Base-by-base conservation (phyloP, 2,113 vertebrate genomes). In the Amphilophus citrinellus region DNA sequence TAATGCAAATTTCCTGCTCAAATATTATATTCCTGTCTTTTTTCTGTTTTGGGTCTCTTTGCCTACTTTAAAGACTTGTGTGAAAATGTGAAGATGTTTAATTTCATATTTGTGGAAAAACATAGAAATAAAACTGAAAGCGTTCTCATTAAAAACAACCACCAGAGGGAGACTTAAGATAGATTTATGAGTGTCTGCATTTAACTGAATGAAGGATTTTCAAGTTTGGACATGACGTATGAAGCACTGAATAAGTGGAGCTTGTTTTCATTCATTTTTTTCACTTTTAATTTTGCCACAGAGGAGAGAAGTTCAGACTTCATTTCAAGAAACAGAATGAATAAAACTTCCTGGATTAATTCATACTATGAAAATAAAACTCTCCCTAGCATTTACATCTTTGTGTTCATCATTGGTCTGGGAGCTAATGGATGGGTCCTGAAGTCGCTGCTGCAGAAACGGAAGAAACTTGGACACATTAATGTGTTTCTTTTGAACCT, bases 401-500 rank as follows among this genome's bases (percentile, higher is more conserved):
- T 2, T 0, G 96, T 95, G 3, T 96, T 96, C 73, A 79, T 96
- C 0, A 20, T 96, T 53, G 97, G 97, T 20, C 86, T 97, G 50
- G 22, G n/a, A 6, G 94, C 95, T 3, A 97, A 98, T 2, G 90
- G 32, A 6, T 95, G 85, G 59, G 95, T 94, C 11, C 7, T 95
- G 2, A 94, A 86, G 77, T 86, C 83, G 8, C 17, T 97, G 58
- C 22, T 80, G 0, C 76, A 20, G 5, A 90, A 93, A 7, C 92
- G 86, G 35, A 91, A 82, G 2, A 76, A 88, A 88, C 84, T 92
- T 93, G 91, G 90, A 1, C 82, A 90, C 39, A 50, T 96, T 1
- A 91, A 94, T 3, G 76, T 96, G 4, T 96, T 97, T 89, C 82
- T 97, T 73, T 89, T 95, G 24, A 97, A 97, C 88, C 92, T 98